Evolutionary conservation across 2,113 vertebrate species (phyloP).

Genomic region (Phyllostomus discolor): DNA sequence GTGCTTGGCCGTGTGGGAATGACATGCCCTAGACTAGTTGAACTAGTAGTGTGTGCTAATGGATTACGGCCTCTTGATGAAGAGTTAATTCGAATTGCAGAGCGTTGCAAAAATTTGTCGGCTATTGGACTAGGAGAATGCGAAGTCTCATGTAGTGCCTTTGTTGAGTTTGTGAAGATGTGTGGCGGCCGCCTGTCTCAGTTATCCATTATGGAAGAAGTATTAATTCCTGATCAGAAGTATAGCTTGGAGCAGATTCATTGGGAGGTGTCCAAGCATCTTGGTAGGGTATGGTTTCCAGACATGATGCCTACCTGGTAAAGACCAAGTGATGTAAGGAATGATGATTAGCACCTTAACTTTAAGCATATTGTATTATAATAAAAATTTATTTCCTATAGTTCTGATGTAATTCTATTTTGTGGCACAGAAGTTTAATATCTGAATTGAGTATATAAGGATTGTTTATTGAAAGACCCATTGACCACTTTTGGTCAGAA

Average conservation of each 20-base stretch:
- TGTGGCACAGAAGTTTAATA: slow-evolving; percentile 66
- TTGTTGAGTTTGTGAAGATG: slow-evolving; percentile 98
- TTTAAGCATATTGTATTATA: slow-evolving; percentile 65
- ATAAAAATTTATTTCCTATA: slow-evolving; percentile 68
- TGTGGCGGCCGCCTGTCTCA: slow-evolving; percentile 94
- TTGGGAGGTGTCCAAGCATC: slow-evolving; percentile 98
- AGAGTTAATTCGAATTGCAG: slow-evolving; percentile 96
- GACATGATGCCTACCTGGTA: slow-evolving; percentile 99
- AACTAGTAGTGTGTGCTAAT: slow-evolving; percentile 97
- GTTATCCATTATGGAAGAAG: slow-evolving; percentile 98
- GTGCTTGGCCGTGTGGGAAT: slow-evolving; percentile 95
- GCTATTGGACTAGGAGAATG: slow-evolving; percentile 97
- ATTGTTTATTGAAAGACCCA: slow-evolving; percentile 40
- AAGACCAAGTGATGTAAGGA: slow-evolving; percentile 52
- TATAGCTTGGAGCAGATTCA: slow-evolving; percentile 97
- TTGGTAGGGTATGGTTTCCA: slow-evolving; percentile 98
- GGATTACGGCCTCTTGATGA: slow-evolving; percentile 96
- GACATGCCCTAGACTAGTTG: slow-evolving; percentile 94
- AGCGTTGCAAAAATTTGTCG: slow-evolving; percentile 93
- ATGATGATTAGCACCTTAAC: slow-evolving; percentile 75
- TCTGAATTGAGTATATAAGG: background rate
- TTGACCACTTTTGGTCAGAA: slow-evolving; percentile 11
- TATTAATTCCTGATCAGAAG: slow-evolving; percentile 95
- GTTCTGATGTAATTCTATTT: slow-evolving; percentile 61
- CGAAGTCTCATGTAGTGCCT: slow-evolving; percentile 97